These are phyloP conservation scores for Clarias magur DNA, from an alignment of 2,113 vertebrate species.

Conservation along the genomic window DNA sequence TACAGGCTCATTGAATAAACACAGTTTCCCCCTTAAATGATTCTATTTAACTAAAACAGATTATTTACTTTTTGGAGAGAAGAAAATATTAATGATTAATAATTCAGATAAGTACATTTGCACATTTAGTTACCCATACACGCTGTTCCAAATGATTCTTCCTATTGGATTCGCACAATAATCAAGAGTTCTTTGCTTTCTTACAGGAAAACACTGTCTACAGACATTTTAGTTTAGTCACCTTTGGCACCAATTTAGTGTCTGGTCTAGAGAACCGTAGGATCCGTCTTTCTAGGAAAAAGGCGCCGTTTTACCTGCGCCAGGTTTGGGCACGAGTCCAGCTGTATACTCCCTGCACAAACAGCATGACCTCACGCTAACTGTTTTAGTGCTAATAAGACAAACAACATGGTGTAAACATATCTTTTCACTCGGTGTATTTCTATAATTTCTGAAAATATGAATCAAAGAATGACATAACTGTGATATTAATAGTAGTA, in stretches of 20 bases:
- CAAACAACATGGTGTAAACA: background rate
- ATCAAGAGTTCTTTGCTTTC: background rate
- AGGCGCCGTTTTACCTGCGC: background rate
- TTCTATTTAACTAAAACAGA: background rate
- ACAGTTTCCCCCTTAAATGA: background rate
- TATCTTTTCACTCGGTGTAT: background rate
- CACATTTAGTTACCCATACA: background rate
- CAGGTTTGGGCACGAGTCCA: background rate
- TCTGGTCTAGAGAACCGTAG: background rate
- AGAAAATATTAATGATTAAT: background rate
- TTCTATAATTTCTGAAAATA: background rate
- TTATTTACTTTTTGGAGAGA: background rate
- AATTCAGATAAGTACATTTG: background rate
- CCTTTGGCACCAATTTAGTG: background rate
- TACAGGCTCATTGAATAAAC: background rate
- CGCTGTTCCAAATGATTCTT: background rate
- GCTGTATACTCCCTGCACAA: background rate
- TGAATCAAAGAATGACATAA: background rate
- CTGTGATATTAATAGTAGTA: background rate
- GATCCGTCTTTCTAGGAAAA: conserved; percentile 39
- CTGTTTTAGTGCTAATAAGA: conserved; percentile 19
- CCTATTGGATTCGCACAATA: background rate
- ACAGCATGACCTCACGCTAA: conserved; percentile 23
- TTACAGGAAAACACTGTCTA: background rate
- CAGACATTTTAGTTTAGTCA: background rate